Evolutionary conservation across 2,797 vertebrate species (phyloP), one percentile per base, ranked within the genome.

Genomic region (Miichthys miiuy): DNA sequence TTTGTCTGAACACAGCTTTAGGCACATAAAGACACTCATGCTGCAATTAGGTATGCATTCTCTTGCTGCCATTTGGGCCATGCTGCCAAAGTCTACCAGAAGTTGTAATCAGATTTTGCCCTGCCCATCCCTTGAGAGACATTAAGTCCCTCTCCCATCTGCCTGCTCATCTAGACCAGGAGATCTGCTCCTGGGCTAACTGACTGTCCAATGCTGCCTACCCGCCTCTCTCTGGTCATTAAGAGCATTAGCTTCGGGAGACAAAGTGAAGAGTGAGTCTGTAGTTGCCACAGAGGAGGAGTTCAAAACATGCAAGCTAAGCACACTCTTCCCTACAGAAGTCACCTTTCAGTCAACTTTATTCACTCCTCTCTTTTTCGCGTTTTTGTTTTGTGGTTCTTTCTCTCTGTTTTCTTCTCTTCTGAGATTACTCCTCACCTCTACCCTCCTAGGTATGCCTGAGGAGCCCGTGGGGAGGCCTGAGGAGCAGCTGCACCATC

Each of bases 51-150:
- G 38, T 27, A 34, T 75, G 56, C n/a, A 27, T 63, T 74, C 44
- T 68, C 55, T 51, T 30, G 68, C 34, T 38, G 78, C 68, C 60
- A 64, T 81, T 66, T 70, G 58, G 74, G 58, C 82, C 52, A 21
- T 12, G 55, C 73, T 84, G 79, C 55, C 75, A 73, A 68, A 79
- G 71, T 76, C 82, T 57, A 81, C 71, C 89, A 87, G 81, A 75
- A 71, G 74, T 80, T 87, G 79, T 92, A 92, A 94, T 92, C 84
- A 90, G 85, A 93, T 93, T 91, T 83, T 47, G 9, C 55, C 51
- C 65, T 9, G 64, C 72, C 80, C 62, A 81, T 84, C 85, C 77
- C 77, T 84, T 67, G 72, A n/a, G 55, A 88, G 85, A 88, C 86
- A 85, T 81, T 81, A 92, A 87, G 77, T 83, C 82, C 75, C 30